Base-by-base conservation (phyloP, 2,888 invertebrate genomes). In the Dendrolimus houi region DNA sequence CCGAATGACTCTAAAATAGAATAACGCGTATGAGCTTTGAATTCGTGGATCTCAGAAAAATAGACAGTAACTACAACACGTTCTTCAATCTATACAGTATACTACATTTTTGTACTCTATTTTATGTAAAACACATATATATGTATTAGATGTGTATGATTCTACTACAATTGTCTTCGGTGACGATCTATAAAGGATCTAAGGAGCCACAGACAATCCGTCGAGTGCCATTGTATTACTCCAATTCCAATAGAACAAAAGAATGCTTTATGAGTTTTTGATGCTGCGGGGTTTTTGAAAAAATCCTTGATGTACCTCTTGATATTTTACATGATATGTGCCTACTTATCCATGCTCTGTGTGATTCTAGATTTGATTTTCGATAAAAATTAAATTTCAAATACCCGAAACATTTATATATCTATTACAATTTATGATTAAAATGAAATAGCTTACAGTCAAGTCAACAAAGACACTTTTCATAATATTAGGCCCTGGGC, bases 191-290 rank as follows among this genome's bases (percentile, higher is more conserved):
- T 59, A 60, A n/a, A n/a, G n/a, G n/a, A n/a, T n/a, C 64, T 67
- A 70, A 70, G 66, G 56, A 60, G 64, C 65, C 63, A 53, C 58
- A 63, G 59, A 62, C 60, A 63, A 60, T 61, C 64, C 59, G 64
- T 66, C 64, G 65, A 57, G 61, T 59, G 57, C 61, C 66, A 72
- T 72, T 67, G 72, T 69, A 65, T 70, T 73, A 67, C 72, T 63
- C 63, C 62, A 62, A 70, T 68, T 69, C 65, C 56, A 69, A 72
- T 67, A 65, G 66, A 69, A 75, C 72, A 69, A 72, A 72, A 69
- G 66, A 68, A 70, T 65, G 60, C 59, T 62, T 64, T 58, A 59
- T 59, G 64, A 61, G 60, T 64, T 65, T 66, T 60, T 58, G 62
- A 60, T 60, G 59, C 57, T 57, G 60, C 54, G 59, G 58, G 58